Evolutionary conservation across 2,797 vertebrate genomes (phyloP).

Genomic region (Coilia nasus): DNA sequence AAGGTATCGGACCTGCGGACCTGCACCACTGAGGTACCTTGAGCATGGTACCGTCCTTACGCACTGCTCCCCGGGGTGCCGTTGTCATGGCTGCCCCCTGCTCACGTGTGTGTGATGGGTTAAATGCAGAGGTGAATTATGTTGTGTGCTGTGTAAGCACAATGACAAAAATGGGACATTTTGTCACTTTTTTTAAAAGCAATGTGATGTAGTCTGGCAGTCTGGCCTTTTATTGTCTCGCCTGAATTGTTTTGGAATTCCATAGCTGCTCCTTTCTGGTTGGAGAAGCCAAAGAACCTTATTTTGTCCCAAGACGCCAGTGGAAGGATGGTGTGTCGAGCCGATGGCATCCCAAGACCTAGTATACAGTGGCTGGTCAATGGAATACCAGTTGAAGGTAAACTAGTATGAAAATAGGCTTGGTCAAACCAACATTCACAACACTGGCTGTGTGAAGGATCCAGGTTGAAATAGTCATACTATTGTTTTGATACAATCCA

Average conservation of each 20-base stretch:
- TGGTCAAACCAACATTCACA: not conserved
- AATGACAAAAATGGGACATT: too few relatives aligned
- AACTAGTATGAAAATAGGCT: not conserved
- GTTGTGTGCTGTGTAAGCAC: too few relatives aligned
- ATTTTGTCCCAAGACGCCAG: conserved; percentile 92
- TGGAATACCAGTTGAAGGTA: conserved; percentile 91
- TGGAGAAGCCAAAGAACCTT: conserved; percentile 88
- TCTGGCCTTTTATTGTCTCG: not conserved
- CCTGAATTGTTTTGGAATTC: not conserved
- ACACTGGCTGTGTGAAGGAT: not conserved
- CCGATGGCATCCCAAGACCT: conserved; percentile 91
- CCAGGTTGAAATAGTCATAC: not conserved
- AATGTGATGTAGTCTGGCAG: not conserved
- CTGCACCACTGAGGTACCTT: too few relatives aligned
- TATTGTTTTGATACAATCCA: not conserved
- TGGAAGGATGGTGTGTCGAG: conserved; percentile 85
- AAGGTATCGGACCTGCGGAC: too few relatives aligned
- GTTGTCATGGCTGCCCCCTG: too few relatives aligned
- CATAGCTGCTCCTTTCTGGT: conserved; percentile 93
- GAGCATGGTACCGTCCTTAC: too few relatives aligned
- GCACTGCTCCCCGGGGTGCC: too few relatives aligned
- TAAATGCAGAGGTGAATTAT: too few relatives aligned
- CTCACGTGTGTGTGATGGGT: too few relatives aligned
- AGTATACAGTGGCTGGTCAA: conserved; percentile 92
- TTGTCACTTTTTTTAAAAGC: too few relatives aligned